Conservation (phyloP, 2,797 vertebrate species). For the Aeoliscus strigatus region DNA sequence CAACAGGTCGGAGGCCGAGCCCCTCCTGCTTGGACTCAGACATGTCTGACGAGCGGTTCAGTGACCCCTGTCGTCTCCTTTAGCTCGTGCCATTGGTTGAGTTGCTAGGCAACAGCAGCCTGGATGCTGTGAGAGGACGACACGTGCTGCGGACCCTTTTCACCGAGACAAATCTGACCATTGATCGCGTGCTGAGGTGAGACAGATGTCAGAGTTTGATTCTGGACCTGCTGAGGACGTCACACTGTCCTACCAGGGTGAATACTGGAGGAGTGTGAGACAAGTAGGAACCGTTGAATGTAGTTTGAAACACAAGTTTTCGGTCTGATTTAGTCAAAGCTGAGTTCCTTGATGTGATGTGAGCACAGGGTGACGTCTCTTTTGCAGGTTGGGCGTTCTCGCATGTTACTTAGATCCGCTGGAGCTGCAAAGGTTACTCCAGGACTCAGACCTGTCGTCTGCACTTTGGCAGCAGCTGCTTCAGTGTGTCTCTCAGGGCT, state of each 20-base stretch:
- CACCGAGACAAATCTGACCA: conserved; percentile 72
- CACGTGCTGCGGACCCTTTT: conserved; percentile 81
- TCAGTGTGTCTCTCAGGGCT: conserved; percentile 79
- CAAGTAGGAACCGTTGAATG: too few species aligned
- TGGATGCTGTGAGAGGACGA: conserved; percentile 81
- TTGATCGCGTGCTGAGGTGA: conserved; percentile 76
- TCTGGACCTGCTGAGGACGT: too few species aligned
- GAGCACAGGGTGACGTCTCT: conserved; percentile 5
- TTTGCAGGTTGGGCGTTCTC: conserved; percentile 78
- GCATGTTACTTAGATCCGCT: conserved; percentile 82
- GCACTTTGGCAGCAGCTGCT: conserved; percentile 78
- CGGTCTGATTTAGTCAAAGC: neutral
- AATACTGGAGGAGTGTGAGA: too few species aligned
- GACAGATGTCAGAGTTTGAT: too few species aligned
- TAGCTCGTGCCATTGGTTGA: conserved; percentile 83
- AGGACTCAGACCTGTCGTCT: conserved; percentile 65
- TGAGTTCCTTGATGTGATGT: neutral
- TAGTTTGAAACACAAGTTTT: too few species aligned
- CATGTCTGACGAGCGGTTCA: neutral
- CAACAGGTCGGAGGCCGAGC: conserved; percentile 75
- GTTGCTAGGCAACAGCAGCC: conserved; percentile 77
- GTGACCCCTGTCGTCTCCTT: conserved; percentile 2
- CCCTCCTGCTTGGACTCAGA: conserved; percentile 1
- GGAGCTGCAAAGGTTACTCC: conserved; percentile 74
- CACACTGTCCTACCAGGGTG: too few species aligned